These are phyloP conservation scores for Neuroscelio doddi DNA, from an alignment of 2,888 invertebrate species.

Conservation along the genomic window DNA sequence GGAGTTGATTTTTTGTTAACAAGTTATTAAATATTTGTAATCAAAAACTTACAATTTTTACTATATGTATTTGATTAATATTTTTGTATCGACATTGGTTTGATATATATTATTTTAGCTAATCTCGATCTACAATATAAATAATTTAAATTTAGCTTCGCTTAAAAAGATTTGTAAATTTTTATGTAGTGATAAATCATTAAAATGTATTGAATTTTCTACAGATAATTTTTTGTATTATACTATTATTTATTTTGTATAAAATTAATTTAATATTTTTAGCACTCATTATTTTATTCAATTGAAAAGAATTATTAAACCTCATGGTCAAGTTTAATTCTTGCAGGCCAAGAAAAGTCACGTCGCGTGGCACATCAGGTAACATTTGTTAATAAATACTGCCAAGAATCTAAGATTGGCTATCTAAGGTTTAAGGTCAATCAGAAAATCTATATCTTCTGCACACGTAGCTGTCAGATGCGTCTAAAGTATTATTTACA, in stretches of 20 bases:
- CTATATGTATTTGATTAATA: no score
- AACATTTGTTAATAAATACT: constrained; percentile 41
- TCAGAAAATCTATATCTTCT: constrained; percentile 36
- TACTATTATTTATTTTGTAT: not conserved
- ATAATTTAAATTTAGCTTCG: no score
- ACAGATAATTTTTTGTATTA: no score
- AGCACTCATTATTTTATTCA: constrained; percentile 10
- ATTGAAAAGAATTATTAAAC: constrained; percentile 24
- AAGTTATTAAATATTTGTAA: no score
- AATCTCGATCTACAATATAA: no score
- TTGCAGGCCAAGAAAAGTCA: constrained; percentile 49
- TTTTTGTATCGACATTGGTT: no score
- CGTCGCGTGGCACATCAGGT: constrained; percentile 42
- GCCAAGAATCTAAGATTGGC: constrained; percentile 52
- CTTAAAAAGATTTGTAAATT: no score
- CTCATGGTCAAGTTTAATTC: constrained; percentile 54
- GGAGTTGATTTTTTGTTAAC: no score
- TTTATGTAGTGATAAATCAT: no score
- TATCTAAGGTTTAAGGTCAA: constrained; percentile 52
- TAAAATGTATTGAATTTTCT: no score
- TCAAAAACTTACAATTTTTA: no score
- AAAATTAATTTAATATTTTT: constrained; percentile 2
- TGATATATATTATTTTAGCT: no score
- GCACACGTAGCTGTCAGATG: constrained; percentile 3
- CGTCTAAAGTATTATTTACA: not conserved